Percentiles rank a stretch among this genome's conserved stretches.
Conservation (phyloP, 2,797 vertebrate genomes). For the Sebastes oblongus region DNA sequence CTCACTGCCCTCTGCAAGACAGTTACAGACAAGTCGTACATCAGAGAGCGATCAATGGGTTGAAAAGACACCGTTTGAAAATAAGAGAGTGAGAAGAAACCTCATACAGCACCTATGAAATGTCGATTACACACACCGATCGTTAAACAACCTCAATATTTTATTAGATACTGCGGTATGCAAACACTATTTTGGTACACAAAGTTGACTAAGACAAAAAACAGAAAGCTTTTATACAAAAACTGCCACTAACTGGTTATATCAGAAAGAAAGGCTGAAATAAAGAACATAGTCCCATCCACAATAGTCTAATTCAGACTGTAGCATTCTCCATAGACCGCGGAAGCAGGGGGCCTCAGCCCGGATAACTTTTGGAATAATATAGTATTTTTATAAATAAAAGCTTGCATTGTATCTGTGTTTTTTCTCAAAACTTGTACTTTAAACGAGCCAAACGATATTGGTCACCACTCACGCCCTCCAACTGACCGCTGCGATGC, state of each 20-base stretch:
- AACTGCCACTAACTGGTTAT: no score
- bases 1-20: constrained; percentile 88
- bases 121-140: not conserved
- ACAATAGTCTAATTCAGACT: not conserved
- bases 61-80: not conserved
- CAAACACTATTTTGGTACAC: not conserved
- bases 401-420: no score
- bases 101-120: not conserved
- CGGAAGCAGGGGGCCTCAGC: fast-evolving
- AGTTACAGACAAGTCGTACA: not conserved
- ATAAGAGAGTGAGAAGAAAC: not conserved
- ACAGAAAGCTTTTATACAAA: no score
- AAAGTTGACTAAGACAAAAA: no score
- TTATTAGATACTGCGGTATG: not conserved
- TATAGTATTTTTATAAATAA: no score
- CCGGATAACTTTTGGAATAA: no score
- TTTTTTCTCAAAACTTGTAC: no score
- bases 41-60: not conserved
- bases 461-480: fast-evolving
- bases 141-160: not conserved
- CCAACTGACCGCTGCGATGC: no score
- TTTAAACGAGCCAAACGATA: no score
- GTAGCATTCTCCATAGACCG: no score
- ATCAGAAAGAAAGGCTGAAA: not conserved
- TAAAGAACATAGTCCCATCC: not conserved